These are phyloP conservation scores for Calliphora vicina DNA, from an alignment of 1,140 invertebrate species.

Conservation along the genomic window DNA sequence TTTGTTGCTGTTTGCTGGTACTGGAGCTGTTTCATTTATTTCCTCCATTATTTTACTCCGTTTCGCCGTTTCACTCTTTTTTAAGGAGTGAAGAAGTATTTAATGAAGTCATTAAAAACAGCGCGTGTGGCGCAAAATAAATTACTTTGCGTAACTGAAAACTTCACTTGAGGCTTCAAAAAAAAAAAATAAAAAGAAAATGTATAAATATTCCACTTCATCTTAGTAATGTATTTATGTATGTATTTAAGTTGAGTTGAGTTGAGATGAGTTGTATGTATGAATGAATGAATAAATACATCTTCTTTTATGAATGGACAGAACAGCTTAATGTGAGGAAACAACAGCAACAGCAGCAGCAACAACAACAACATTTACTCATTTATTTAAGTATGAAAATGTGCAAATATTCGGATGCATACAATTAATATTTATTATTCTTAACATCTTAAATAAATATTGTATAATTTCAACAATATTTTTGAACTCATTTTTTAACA, in stretches of 20 bases:
- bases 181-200: not conserved
- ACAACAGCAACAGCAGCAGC: not conserved
- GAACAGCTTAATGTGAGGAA: not conserved
- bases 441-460: too few relatives aligned
- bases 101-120: constrained; percentile 35
- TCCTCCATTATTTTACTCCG: constrained; percentile 2
- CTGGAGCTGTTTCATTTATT: not conserved
- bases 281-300: not conserved
- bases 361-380: not conserved
- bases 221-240: not conserved
- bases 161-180: constrained; percentile 26
- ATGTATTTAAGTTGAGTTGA: not conserved
- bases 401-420: not conserved
- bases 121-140: constrained; percentile 33
- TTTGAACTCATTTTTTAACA: too few relatives aligned
- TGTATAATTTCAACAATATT: not conserved
- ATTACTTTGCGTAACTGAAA: constrained; percentile 35
- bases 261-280: not conserved
- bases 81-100: constrained; percentile 23
- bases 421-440: too few relatives aligned
- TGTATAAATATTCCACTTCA: not conserved
- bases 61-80: not conserved
- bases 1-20: not conserved
- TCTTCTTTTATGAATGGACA: not conserved
- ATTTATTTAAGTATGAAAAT: not conserved